Evolutionary conservation across 2,888 invertebrate species (phyloP), one percentile per base, ranked within the genome.

Genomic region (Thymelicus sylvestris): DNA sequence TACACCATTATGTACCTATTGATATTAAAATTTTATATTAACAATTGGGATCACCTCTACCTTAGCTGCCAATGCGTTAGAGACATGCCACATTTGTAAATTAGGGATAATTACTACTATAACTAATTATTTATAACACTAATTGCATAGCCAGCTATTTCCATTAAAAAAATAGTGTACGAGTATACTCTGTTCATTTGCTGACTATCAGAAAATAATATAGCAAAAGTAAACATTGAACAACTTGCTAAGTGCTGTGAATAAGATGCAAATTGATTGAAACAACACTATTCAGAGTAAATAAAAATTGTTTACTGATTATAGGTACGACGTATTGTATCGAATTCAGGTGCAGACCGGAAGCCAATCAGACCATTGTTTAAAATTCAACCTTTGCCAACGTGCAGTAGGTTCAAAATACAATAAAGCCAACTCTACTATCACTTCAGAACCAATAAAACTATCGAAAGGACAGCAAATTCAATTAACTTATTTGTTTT

Each of bases 391-490:
- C 55, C 24, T 55, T 55, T 12, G 24, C 12, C 31, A 55, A 55
- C 6, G 19, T 12, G 10, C 12, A 5, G 24, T 55, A 55, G 55
- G 12, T 24, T 55, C 55, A 55, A 55, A 55, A 24, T 55, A 1
- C 4, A 24, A 55, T 8, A 55, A 24, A 24, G 55, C 19, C 3
- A 55, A 24, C 55, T 24, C 4, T 55, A n/a, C 55, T 55, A 24
- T 55, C 55, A 24, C 19, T 55, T 55, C 24, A 55, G 24, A 55
- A 24, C 55, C 55, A 55, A 55, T 55, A 55, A 55, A 55, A 24
- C 19, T 55, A 24, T 55, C 3, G 55, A 55, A 55, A 55, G 55
- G 55, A 55, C 55, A 24, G 1, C 55, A 12, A 24, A 55, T 24
- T 31, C 8, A 24, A 52, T 52, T 52, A 52, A 19, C 52, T 52